These are phyloP conservation scores for Horisme vitalbata DNA, from an alignment of 2,888 invertebrate species.

Conservation along the genomic window DNA sequence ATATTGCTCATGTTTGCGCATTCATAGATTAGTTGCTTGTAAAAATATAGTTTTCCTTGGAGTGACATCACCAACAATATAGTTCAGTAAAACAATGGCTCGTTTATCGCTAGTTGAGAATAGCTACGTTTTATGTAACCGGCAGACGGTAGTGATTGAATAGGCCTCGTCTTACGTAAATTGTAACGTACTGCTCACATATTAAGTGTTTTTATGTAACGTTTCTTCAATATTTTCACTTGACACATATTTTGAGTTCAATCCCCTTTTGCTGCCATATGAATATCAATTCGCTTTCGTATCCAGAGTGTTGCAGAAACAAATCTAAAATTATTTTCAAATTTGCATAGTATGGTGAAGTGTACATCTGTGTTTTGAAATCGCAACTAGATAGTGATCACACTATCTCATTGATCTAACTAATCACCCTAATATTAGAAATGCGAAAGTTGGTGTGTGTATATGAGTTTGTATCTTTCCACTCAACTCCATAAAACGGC, in stretches of 20 bases:
- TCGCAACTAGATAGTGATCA: no score
- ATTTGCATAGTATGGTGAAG: no score
- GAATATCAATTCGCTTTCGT: slow-evolving; percentile 25
- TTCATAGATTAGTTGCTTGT: slow-evolving; percentile 30
- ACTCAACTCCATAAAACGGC: no score
- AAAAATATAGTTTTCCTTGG: slow-evolving; percentile 45
- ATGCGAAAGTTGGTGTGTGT: no score
- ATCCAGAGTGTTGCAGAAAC: slow-evolving; percentile 9
- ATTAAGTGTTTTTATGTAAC: slow-evolving; percentile 60
- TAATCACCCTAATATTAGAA: no score
- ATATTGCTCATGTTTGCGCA: slow-evolving; percentile 25
- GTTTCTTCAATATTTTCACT: slow-evolving; percentile 47
- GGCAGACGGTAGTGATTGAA: slow-evolving; percentile 72
- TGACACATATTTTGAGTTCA: slow-evolving; percentile 34
- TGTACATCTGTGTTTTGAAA: no score
- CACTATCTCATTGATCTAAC: no score
- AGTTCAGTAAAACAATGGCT: slow-evolving; percentile 46
- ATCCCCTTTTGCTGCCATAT: slow-evolving; percentile 22
- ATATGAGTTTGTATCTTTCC: no score
- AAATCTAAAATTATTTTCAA: not conserved
- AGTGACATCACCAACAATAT: slow-evolving; percentile 46
- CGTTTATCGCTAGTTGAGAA: slow-evolving; percentile 38
- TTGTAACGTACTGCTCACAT: slow-evolving; percentile 65
- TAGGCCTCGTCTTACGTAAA: slow-evolving; percentile 74
- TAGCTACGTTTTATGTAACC: slow-evolving; percentile 59